These are phyloP conservation scores for Lycia hirtaria DNA, from an alignment of 2,888 invertebrate species.

Conservation along the genomic window DNA sequence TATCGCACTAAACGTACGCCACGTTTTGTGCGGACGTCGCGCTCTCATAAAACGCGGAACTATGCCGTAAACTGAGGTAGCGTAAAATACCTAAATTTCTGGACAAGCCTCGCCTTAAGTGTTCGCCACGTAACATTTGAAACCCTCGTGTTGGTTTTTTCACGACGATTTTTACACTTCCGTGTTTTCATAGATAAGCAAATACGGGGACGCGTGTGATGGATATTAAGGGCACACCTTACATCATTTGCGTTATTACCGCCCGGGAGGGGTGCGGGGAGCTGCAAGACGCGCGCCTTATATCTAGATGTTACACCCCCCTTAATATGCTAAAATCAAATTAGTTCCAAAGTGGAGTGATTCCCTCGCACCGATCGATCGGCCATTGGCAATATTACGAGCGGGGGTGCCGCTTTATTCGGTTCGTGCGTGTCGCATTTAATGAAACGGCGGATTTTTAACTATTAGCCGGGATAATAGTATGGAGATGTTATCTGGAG, in stretches of 20 bases:
- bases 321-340: constrained; percentile 86
- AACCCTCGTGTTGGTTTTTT: constrained; percentile 63
- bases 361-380: constrained; percentile 76
- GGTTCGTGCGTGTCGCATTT: constrained; percentile 60
- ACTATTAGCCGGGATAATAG: constrained; percentile 45
- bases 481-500: constrained; percentile 58
- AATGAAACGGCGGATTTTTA: constrained; percentile 57
- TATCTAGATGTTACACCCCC: constrained; percentile 78
- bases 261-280: constrained; percentile 52
- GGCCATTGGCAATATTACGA: constrained; percentile 70
- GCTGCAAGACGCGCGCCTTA: constrained; percentile 79
- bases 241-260: constrained; percentile 85
- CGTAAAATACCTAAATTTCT: no score
- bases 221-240: constrained; percentile 86
- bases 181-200: constrained; percentile 84
- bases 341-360: constrained; percentile 83
- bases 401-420: constrained; percentile 62
- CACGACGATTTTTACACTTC: constrained; percentile 84
- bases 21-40: no score
- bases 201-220: constrained; percentile 84
- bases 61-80: no score
- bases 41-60: no score
- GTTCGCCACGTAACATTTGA: constrained; percentile 65
- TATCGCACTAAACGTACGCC: no score
- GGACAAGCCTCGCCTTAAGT: no score